Evolutionary conservation across 2,888 invertebrate species (phyloP).

Genomic region (Brenthis daphne): DNA sequence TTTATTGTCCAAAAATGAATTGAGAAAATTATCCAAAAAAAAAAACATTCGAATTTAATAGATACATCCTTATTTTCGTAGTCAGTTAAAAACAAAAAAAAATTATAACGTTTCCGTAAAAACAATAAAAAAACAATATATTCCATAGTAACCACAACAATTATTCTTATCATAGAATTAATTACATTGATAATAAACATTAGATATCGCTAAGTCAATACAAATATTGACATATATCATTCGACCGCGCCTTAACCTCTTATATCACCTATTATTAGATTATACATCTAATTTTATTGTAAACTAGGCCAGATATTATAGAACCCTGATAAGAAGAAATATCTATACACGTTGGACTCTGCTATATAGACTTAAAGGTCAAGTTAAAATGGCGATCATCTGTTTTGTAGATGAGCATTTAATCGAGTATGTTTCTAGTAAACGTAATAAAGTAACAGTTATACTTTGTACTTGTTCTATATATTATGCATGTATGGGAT

Average conservation of each 20-base stretch:
- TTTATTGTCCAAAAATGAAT: too few relatives aligned
- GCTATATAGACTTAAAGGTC: conserved; percentile 8
- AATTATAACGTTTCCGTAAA: neutral
- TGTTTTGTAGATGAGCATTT: conserved; percentile 15
- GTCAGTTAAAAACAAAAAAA: too few relatives aligned
- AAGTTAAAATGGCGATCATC: conserved; percentile 20
- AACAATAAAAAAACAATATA: conserved; percentile 40
- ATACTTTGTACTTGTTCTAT: neutral
- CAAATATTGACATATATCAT: conserved; percentile 77
- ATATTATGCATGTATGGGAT: too few relatives aligned
- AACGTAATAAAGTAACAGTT: conserved; percentile 3
- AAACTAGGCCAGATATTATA: conserved; percentile 38
- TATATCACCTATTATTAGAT: conserved; percentile 66
- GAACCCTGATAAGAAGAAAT: conserved; percentile 39
- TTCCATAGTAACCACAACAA: conserved; percentile 44
- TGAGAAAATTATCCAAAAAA: too few relatives aligned
- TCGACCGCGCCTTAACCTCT: conserved; percentile 76
- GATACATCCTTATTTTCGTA: too few relatives aligned
- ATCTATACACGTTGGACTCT: neutral
- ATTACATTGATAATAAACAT: conserved; percentile 44
- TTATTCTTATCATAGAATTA: conserved; percentile 48
- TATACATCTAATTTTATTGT: conserved; percentile 59
- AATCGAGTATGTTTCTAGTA: conserved; percentile 8
- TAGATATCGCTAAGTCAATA: conserved; percentile 49
- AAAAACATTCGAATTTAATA: too few relatives aligned